Conservation (phyloP, 2,888 invertebrate species). For the Nymphalis urticae region DNA sequence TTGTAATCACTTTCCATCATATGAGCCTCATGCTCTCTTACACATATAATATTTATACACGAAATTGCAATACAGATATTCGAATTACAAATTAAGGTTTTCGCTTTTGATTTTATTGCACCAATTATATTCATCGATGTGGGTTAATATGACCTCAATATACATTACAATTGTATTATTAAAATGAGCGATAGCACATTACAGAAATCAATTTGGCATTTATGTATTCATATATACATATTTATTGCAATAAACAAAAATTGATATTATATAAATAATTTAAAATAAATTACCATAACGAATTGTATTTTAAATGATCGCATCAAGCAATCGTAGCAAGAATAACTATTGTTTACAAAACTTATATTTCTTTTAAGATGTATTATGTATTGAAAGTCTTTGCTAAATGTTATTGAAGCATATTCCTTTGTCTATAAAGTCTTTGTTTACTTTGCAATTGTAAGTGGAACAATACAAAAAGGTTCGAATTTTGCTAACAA, state of each 20-base stretch:
- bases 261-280: background rate
- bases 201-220: constrained; percentile 18
- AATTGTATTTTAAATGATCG: background rate
- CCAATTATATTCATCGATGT: constrained; percentile 20
- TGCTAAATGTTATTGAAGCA: constrained; percentile 69
- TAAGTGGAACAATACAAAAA: constrained; percentile 68
- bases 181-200: constrained; percentile 21
- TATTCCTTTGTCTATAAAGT: constrained; percentile 66
- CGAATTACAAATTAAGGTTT: constrained; percentile 15
- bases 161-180: constrained; percentile 21
- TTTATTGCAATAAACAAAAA: constrained; percentile 5
- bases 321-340: background rate
- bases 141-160: constrained; percentile 19
- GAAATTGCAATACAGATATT: constrained; percentile 56
- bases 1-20: too few species aligned
- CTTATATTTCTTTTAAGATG: background rate
- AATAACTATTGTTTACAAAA: background rate
- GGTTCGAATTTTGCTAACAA: constrained; percentile 69
- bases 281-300: background rate
- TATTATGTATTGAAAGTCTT: constrained; percentile 55
- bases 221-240: constrained; percentile 10
- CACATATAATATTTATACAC: constrained; percentile 32
- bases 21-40: background rate
- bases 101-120: constrained; percentile 30
- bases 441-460: constrained; percentile 73